phyloP scores from a whole-genome alignment of 2,888 invertebrate genomes.

The Hybos culiciformis region DNA sequence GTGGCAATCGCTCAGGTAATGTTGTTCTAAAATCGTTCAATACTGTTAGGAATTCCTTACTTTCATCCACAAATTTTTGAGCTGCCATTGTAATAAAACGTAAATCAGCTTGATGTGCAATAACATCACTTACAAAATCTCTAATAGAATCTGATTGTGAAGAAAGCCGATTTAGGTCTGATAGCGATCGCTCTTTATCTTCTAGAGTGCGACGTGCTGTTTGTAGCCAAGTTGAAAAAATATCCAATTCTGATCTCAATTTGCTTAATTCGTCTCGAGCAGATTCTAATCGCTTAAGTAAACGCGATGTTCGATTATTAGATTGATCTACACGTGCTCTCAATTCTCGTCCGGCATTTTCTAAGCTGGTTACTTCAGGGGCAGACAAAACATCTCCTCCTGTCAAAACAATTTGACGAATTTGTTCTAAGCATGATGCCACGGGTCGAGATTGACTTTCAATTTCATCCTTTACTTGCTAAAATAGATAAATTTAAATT shows the following conservation, averaged over 20 bases:
- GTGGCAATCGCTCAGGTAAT: conserved; percentile 67
- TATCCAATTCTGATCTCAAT: conserved; percentile 64
- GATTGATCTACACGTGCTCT: conserved; percentile 72
- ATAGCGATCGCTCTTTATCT: conserved; percentile 71
- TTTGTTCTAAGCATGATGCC: conserved; percentile 75
- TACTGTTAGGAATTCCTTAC: conserved; percentile 73
- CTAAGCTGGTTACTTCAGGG: conserved; percentile 77
- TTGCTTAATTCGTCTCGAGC: conserved; percentile 82
- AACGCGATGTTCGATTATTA: conserved; percentile 63
- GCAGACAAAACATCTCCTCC: conserved; percentile 85
- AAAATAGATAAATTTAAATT: conserved; percentile 19
- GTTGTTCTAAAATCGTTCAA: conserved; percentile 80
- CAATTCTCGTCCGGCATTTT: conserved; percentile 72
- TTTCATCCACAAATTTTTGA: conserved; percentile 91
- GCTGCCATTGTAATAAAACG: conserved; percentile 93
- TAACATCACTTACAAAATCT: conserved; percentile 84
- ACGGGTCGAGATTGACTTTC: conserved; percentile 75
- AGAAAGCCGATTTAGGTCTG: conserved; percentile 57
- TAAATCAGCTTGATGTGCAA: conserved; percentile 89
- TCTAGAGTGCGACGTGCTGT: conserved; percentile 64
- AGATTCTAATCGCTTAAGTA: conserved; percentile 59
- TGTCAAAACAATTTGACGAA: conserved; percentile 76
- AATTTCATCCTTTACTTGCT: conserved; percentile 82
- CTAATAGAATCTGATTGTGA: conserved; percentile 66
- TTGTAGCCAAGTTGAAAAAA: conserved; percentile 75